These are phyloP conservation scores for Melanophora roralis DNA, from an alignment of 2,888 invertebrate genomes.

Conservation along the genomic window DNA sequence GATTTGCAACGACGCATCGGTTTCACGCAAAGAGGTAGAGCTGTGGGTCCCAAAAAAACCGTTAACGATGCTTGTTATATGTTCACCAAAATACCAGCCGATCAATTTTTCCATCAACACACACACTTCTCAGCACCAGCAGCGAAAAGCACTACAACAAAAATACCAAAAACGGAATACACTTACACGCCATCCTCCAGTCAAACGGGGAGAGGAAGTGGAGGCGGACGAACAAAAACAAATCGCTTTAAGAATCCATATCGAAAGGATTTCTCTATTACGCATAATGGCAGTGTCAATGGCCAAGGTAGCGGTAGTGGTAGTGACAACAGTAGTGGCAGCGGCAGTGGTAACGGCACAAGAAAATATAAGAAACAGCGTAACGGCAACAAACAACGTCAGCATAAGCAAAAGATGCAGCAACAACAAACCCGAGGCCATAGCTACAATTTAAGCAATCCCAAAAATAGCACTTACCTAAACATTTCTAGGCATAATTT, in stretches of 20 bases:
- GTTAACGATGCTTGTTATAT: conserved; percentile 76
- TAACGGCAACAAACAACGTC: conserved; percentile 30
- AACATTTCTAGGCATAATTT: conserved; percentile 62
- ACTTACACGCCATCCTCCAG: conserved; percentile 1
- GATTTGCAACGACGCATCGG: conserved; percentile 76
- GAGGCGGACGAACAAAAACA: conserved; percentile 32
- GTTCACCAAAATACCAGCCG: conserved; percentile 75
- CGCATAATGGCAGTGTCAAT: conserved; percentile 15
- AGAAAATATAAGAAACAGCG: neutral
- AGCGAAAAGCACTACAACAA: conserved; percentile 52
- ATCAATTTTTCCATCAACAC: conserved; percentile 75
- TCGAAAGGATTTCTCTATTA: conserved; percentile 1
- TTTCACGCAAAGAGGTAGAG: conserved; percentile 77
- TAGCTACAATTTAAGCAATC: conserved; percentile 68
- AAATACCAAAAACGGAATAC: conserved; percentile 40
- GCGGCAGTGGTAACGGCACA: conserved; percentile 42
- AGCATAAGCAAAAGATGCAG: conserved; percentile 62
- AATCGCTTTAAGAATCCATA: conserved; percentile 42
- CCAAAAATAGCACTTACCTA: conserved; percentile 62
- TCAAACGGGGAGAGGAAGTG: conserved; percentile 49
- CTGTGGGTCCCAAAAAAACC: conserved; percentile 75
- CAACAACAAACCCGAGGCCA: conserved; percentile 65
- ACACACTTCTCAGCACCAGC: conserved; percentile 56
- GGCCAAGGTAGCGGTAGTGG: neutral
- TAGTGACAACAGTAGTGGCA: conserved; percentile 44